Evolutionary conservation across 2,888 invertebrate genomes (phyloP).

Genomic region (Fragum fragum): DNA sequence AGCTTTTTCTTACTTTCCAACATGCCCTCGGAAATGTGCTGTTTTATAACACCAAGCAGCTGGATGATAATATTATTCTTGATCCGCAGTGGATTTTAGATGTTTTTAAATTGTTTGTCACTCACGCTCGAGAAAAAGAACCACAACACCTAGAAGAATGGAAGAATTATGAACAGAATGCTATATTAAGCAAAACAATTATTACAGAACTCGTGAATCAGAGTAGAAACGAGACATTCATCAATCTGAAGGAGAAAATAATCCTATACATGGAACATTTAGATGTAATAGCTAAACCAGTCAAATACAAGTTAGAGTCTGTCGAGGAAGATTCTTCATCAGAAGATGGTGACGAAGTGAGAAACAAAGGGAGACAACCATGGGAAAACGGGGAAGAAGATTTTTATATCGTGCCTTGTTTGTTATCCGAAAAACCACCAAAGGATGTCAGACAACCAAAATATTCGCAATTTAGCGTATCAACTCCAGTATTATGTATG

Average conservation of each 20-base stretch:
- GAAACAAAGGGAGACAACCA: not conserved
- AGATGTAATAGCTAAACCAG: conserved; percentile 18
- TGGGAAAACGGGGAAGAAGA: not conserved
- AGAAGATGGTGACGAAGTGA: not conserved
- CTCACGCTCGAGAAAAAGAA: not conserved
- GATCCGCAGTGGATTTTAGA: conserved; percentile 18
- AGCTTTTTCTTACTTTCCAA: not conserved
- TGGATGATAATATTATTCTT: not conserved
- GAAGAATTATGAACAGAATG: conserved; percentile 10
- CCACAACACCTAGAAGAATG: not conserved
- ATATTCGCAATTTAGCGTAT: not conserved
- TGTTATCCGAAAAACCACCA: not conserved
- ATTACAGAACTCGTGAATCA: conserved; percentile 5
- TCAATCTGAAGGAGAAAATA: not conserved
- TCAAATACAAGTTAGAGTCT: not conserved
- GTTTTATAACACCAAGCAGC: not conserved
- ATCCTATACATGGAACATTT: conserved; percentile 21
- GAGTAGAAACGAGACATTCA: not conserved
- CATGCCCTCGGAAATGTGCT: conserved; percentile 16
- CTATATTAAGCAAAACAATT: not conserved
- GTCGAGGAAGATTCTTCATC: not conserved
- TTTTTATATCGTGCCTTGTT: conserved; percentile 12
- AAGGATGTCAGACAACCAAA: not conserved
- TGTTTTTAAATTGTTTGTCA: conserved; percentile 24
- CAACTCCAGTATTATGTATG: conserved; percentile 9